phyloP scores from a whole-genome alignment of 2,113 vertebrate species.

The Drymodes brunneopygia region DNA sequence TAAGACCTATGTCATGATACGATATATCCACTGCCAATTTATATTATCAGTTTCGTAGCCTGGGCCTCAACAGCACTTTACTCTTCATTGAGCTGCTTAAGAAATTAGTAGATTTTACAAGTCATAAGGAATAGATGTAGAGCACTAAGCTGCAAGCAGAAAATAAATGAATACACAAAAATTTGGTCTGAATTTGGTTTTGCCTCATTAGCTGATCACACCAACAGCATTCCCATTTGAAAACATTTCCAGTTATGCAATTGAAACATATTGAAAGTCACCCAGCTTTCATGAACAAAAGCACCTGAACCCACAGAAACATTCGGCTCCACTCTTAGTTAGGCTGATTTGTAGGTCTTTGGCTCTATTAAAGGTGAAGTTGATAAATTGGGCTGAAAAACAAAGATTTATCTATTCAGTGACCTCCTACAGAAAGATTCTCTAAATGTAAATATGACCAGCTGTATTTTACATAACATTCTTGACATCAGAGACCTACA shows the following conservation, averaged over 20 bases:
- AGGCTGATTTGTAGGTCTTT: background rate
- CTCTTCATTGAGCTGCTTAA: background rate
- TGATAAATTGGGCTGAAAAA: background rate
- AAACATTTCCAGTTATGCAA: background rate
- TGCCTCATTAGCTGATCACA: background rate
- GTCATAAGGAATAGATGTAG: background rate
- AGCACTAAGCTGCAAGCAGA: background rate
- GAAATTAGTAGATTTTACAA: background rate
- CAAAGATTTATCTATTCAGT: background rate
- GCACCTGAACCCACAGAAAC: background rate
- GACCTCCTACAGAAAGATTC: background rate
- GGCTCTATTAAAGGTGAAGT: background rate
- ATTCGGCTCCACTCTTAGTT: background rate
- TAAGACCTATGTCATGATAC: background rate
- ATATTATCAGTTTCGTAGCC: background rate
- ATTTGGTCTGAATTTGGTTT: background rate
- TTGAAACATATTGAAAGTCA: background rate
- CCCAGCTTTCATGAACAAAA: background rate
- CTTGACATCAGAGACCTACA: background rate
- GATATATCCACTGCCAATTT: background rate
- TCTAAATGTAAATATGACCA: background rate
- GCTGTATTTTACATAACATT: background rate
- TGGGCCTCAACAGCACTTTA: background rate
- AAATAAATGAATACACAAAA: slow-evolving; percentile 9
- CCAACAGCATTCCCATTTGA: background rate